A percentile compares a stretch with the other conserved stretches of the same genome.
These are phyloP conservation scores for Rattus rattus DNA, from an alignment of 2,113 vertebrate species.

Conservation along the genomic window DNA sequence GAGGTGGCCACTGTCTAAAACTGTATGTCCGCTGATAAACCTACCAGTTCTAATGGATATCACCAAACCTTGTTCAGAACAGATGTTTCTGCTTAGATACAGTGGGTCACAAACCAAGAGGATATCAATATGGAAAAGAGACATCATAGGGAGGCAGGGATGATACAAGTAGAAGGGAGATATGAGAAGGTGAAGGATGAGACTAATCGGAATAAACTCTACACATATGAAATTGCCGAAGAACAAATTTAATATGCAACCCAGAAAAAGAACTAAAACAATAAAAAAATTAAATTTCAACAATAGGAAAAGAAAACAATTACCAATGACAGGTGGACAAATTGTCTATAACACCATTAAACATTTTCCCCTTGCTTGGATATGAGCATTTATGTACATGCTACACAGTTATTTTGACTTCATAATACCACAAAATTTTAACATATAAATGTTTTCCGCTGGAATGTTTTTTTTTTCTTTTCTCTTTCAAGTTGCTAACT, in stretches of 20 bases:
- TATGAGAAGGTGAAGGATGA: neutral
- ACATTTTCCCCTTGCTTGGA: constrained; percentile 19
- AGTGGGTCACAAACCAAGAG: neutral
- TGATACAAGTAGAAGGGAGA: neutral
- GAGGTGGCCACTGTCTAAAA: neutral
- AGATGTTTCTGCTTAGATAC: neutral
- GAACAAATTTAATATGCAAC: too few relatives aligned
- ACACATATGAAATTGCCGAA: neutral
- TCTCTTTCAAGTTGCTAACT: constrained; percentile 33
- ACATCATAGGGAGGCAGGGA: neutral
- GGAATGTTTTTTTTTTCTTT: neutral
- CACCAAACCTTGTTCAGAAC: neutral
- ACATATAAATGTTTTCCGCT: neutral
- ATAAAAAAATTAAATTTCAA: neutral
- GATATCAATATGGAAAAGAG: neutral
- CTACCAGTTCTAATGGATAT: neutral
- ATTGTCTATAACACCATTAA: neutral
- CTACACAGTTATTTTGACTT: neutral
- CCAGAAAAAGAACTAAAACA: neutral
- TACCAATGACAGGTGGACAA: neutral
- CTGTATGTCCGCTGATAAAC: neutral
- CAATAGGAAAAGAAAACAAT: neutral
- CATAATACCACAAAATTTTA: constrained; percentile 44
- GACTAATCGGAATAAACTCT: neutral
- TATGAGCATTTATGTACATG: neutral